Conservation (phyloP, 2,888 invertebrate species). For the Plebejus anna region DNA sequence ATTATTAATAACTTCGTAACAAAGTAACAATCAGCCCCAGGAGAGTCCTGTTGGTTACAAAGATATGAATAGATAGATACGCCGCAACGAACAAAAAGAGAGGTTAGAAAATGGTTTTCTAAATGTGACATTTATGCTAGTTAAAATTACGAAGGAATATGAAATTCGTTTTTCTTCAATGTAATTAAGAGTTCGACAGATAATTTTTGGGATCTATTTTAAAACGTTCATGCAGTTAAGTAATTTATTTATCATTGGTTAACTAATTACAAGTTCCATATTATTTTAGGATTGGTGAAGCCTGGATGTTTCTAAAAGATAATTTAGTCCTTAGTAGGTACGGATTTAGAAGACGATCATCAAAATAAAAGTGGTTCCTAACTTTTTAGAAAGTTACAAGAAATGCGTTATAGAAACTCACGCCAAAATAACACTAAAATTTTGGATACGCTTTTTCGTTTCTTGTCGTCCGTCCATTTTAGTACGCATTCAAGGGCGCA, state of each 20-base stretch:
- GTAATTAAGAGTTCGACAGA: too few relatives aligned
- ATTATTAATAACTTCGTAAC: constrained; percentile 21
- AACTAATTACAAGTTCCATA: too few relatives aligned
- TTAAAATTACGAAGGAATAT: neutral
- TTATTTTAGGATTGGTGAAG: too few relatives aligned
- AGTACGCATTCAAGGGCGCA: neutral
- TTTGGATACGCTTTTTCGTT: neutral
- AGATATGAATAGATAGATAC: constrained; percentile 15
- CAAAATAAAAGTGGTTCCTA: too few relatives aligned
- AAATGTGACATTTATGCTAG: neutral
- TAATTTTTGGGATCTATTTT: too few relatives aligned
- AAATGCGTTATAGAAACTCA: neutral
- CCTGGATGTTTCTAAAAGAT: too few relatives aligned
- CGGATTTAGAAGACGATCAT: too few relatives aligned
- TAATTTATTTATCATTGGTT: too few relatives aligned
- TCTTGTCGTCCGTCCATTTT: neutral
- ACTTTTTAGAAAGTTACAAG: too few relatives aligned
- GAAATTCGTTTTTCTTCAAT: too few relatives aligned
- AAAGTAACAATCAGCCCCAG: constrained; percentile 24
- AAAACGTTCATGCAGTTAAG: too few relatives aligned
- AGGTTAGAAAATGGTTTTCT: neutral
- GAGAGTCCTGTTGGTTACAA: constrained; percentile 6
- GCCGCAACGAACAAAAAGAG: neutral
- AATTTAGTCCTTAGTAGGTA: too few relatives aligned
- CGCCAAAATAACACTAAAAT: neutral